Evolutionary conservation across 2,888 invertebrate species (phyloP).

Genomic region (Barypeithes pellucidus): DNA sequence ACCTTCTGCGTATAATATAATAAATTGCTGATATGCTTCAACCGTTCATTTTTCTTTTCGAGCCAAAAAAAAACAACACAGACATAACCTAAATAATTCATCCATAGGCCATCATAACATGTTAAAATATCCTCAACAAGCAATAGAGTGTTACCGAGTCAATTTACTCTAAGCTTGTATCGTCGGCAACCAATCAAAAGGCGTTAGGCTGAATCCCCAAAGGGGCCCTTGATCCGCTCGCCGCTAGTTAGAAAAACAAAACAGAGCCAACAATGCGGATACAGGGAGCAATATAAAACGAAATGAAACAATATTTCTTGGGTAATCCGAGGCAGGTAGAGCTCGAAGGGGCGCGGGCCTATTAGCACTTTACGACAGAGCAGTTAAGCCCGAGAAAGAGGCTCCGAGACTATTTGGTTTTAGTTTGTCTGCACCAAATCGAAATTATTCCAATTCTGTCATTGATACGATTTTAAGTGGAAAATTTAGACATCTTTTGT

Average conservation of each 20-base stretch:
- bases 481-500: no score
- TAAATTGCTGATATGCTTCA: no score
- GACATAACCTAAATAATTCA: no score
- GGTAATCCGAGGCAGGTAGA: constrained; percentile 61
- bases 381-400: constrained; percentile 46
- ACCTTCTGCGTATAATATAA: no score
- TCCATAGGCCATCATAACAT: no score
- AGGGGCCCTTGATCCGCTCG: constrained; percentile 46
- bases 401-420: neutral
- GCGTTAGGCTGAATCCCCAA: constrained; percentile 41
- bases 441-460: no score
- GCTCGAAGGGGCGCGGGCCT: constrained; percentile 58
- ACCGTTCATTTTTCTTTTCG: neutral
- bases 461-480: no score
- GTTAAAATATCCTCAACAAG: constrained; percentile 20
- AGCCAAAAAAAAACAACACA: neutral
- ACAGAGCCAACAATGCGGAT: constrained; percentile 43
- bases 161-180: constrained; percentile 41
- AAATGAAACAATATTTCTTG: constrained; percentile 63
- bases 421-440: constrained; percentile 24
- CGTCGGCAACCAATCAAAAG: constrained; percentile 44
- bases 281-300: constrained; percentile 58
- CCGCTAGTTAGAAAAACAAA: constrained; percentile 46
- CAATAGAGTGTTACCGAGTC: constrained; percentile 32
- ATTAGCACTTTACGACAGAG: constrained; percentile 62